Evolutionary conservation across 2,888 invertebrate genomes (phyloP), one percentile per base, ranked within the genome.

Genomic region (Amblyteles armatorius): DNA sequence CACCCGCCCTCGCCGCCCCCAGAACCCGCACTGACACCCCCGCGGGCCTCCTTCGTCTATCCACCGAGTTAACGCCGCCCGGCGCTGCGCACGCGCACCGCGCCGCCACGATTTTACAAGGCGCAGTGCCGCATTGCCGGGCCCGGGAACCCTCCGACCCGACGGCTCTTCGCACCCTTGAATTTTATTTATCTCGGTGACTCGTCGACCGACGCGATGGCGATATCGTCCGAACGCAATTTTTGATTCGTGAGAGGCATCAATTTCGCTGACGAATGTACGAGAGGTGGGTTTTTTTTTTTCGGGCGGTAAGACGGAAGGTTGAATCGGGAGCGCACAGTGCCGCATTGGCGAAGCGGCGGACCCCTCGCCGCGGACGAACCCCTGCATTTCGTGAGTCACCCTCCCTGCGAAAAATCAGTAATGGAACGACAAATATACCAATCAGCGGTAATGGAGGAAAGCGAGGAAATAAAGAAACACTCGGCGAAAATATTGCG

Each of bases 1-100:
- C 84, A 92, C 91, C 93, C 92, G 92, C 93, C 93, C 93, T 92
- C 93, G 92, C 91, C 91, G 93, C 93, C 94, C 93, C 93, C 91
- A 92, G 92, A 93, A 92, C 92, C 93, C 93, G 92, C 93, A 93
- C 94, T 93, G 92, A 80, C 90, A 89, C 89, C 92, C 91, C 85
- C 91, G 90, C 90, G 88, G 87, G 88, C 86, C 88, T 85, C 87
- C 89, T 88, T 88, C 89, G 88, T 88, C 87, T 87, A 86, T 88
- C 88, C 88, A 88, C 88, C 88, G 80, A 83, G 81, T 76, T 72
- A 69, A 74, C 69, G 63, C 73, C 52, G 67, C 68, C 71, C 68
- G 55, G 63, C 67, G 57, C 60, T 71, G 82, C 85, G 82, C 67
- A 79, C 77, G 85, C 82, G 85, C 69, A 74, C 55, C 55, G 7